phyloP scores from a whole-genome alignment of 2,888 invertebrate species.

The Bembecia ichneumoniformis region DNA sequence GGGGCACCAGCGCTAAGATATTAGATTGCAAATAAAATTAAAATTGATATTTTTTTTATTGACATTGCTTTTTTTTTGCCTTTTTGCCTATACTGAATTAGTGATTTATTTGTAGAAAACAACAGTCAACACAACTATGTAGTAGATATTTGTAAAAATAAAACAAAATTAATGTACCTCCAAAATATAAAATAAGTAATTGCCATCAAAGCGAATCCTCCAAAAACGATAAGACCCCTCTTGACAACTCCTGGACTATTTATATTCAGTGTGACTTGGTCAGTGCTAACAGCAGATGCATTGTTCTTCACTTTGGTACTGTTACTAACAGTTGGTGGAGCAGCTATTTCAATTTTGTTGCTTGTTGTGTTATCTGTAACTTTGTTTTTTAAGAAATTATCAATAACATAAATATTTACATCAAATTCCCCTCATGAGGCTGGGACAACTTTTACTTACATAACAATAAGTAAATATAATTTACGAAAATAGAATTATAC shows the following conservation, averaged over 20 bases:
- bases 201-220: conserved; percentile 56
- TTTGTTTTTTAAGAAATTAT: not conserved
- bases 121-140: too few relatives aligned
- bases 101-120: too few relatives aligned
- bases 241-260: conserved; percentile 55
- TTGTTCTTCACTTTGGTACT: not conserved
- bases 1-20: too few relatives aligned
- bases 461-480: too few relatives aligned
- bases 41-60: too few relatives aligned
- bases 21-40: too few relatives aligned
- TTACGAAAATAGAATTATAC: too few relatives aligned
- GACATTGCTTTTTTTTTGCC: too few relatives aligned
- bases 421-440: too few relatives aligned
- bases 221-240: conserved; percentile 61
- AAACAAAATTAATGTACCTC: conserved; percentile 37
- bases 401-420: too few relatives aligned
- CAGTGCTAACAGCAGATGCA: not conserved
- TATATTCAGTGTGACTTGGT: conserved; percentile 27
- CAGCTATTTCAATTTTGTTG: not conserved
- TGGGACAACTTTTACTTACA: too few relatives aligned
- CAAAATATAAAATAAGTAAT: conserved; percentile 61
- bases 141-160: not conserved
- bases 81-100: too few relatives aligned
- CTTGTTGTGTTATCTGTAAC: not conserved
- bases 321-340: not conserved